Conservation (phyloP, 2,888 invertebrate genomes). For the Clusia tigrina region DNA sequence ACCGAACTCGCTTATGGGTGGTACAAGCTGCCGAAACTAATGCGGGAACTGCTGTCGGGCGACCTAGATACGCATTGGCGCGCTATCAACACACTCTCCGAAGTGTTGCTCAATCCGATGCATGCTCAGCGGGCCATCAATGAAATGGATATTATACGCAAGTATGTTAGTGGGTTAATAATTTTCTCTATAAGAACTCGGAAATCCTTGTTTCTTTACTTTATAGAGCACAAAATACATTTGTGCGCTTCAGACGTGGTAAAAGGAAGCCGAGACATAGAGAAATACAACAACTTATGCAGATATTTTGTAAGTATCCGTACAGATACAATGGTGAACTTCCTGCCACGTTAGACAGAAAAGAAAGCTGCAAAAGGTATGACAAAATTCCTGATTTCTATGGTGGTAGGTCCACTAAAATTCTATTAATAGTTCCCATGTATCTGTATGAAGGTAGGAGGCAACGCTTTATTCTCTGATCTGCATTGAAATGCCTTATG, state of each 20-base stretch:
- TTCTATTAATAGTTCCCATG: too few relatives aligned
- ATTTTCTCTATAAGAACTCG: too few relatives aligned
- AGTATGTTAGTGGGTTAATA: too few relatives aligned
- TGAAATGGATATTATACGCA: constrained; percentile 51
- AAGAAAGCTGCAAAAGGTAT: too few relatives aligned
- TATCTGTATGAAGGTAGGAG: too few relatives aligned
- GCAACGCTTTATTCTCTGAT: too few relatives aligned
- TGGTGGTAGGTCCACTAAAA: too few relatives aligned
- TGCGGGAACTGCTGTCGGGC: constrained; percentile 51
- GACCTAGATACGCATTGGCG: constrained; percentile 43
- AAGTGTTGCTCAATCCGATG: constrained; percentile 52
- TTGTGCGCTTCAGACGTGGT: constrained; percentile 21
- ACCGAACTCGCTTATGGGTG: constrained; percentile 52
- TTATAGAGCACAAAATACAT: neutral
- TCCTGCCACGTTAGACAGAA: too few relatives aligned
- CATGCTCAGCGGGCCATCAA: constrained; percentile 49
- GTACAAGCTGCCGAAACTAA: constrained; percentile 50
- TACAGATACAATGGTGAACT: too few relatives aligned
- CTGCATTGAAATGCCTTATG: too few relatives aligned
- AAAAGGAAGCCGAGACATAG: constrained; percentile 23
- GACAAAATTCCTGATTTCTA: too few relatives aligned
- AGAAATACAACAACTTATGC: constrained; percentile 29
- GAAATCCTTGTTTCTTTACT: neutral
- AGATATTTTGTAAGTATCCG: constrained; percentile 39
- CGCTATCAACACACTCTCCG: constrained; percentile 50